Conservation (phyloP, 1,140 invertebrate species). For the Muscidifurax raptorellus region DNA sequence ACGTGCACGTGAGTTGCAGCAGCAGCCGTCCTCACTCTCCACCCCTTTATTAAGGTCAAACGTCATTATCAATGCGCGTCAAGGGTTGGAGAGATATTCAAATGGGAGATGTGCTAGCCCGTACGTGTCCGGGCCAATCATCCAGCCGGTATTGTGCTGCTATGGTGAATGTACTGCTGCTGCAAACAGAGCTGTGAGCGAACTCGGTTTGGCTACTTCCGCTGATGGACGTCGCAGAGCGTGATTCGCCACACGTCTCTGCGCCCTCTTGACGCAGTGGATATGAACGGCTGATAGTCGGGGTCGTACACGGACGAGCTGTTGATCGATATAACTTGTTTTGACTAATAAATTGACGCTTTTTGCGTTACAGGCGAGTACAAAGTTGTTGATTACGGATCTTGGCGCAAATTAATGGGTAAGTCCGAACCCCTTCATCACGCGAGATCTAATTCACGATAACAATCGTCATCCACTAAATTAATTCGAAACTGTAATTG, state of each 20-base stretch:
- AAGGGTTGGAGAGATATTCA: neutral
- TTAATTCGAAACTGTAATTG: no score
- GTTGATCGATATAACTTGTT: neutral
- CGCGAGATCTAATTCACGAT: no score
- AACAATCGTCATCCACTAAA: no score
- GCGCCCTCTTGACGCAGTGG: neutral
- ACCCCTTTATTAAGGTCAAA: conserved; percentile 19
- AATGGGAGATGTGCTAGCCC: neutral
- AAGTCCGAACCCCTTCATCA: no score
- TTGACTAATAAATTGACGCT: neutral
- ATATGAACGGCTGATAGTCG: neutral
- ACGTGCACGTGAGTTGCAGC: neutral
- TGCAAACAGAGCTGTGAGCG: neutral
- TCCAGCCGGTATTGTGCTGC: neutral
- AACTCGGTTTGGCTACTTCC: conserved; percentile 10
- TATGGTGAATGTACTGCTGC: neutral
- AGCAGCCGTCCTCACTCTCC: neutral
- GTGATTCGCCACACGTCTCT: neutral
- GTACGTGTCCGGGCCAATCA: conserved; percentile 12
- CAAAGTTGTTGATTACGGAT: neutral
- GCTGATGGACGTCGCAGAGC: neutral
- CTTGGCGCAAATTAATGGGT: no score
- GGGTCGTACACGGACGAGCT: neutral
- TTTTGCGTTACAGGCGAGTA: neutral
- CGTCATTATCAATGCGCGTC: conserved; percentile 8